Percentiles rank a stretch among this genome's conserved stretches.
These are phyloP conservation scores for Crocidura indochinensis DNA, from an alignment of 2,797 vertebrate species.

Conservation along the genomic window DNA sequence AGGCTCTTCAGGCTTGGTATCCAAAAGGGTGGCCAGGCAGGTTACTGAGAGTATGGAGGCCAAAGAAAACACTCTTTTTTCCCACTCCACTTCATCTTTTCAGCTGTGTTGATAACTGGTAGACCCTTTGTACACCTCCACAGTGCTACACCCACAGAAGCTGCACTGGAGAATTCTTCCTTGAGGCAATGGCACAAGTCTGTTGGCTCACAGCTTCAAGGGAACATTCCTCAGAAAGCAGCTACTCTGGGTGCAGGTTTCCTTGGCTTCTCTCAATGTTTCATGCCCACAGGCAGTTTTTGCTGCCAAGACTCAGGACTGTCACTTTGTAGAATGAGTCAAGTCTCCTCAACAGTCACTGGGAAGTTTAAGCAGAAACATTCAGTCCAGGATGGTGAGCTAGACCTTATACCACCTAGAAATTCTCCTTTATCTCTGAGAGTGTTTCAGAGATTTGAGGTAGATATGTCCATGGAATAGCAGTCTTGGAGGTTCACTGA, in stretches of 20 bases:
- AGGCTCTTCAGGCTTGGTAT: not conserved
- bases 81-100: not conserved
- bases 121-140: not conserved
- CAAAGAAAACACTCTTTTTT: not conserved
- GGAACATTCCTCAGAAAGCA: not conserved
- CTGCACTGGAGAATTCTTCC: not conserved
- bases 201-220: not conserved
- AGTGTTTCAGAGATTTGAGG: not conserved
- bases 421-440: not conserved
- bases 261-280: not conserved
- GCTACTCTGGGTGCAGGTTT: not conserved
- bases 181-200: not conserved
- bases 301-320: not conserved
- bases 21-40: not conserved
- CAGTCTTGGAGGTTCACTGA: not conserved
- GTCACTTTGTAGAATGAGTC: slow-evolving; percentile 10
- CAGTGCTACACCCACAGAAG: not conserved
- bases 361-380: not conserved
- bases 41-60: not conserved
- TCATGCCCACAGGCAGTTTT: not conserved
- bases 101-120: not conserved
- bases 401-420: not conserved
- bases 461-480: not conserved
- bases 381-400: not conserved
- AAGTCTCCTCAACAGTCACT: not conserved